Evolutionary conservation across 2,113 vertebrate genomes (phyloP), one percentile per base, ranked within the genome.

Genomic region (Bettongia penicillata): DNA sequence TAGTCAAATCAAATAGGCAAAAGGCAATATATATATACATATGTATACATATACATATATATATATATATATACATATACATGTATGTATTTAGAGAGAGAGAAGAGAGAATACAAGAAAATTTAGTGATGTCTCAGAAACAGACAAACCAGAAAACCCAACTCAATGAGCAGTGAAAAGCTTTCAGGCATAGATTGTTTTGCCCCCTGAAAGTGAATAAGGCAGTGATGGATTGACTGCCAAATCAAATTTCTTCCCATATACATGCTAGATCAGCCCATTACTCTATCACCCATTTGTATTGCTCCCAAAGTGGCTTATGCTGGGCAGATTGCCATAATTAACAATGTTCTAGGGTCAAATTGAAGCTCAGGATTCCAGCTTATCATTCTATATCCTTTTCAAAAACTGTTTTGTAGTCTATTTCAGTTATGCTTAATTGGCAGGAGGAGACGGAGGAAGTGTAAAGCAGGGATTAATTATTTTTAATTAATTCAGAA

Each of bases 1-100:
- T 43, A 91, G 95, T 77, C 57, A 61, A 93, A 96, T 96, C 97
- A 97, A 90, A 94, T 93, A 89, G 95, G 91, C 95, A 97, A 11
- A 93, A 95, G 43, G 14, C 16, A 2, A 31, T 12, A 25, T 8
- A 52, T 52, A 16, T 52, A 52, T 52, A 52, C 19, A 52, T 52
- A 12, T 51, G 51, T 51, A 12, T 51, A 10, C 10, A 10, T 51
- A 10, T 51, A 10, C 10, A 10, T 51, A 51, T 51, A 10, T 51
- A 10, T 51, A 51, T 51, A 51, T 51, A 51, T 51, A 51, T 51
- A 51, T 51, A 10, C 14, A 53, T 53, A 53, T 53, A 3, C 19
- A 53, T 53, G 3, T 53, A 53, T 53, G 4, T 53, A 3, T 48
- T 48, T 48, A 52, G 19, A 53, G 53, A 53, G 23, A 53, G 23